Percentiles rank a stretch among this genome's conserved stretches.
Conservation (phyloP, 2,888 invertebrate species). For the Drosophila meridiana region DNA sequence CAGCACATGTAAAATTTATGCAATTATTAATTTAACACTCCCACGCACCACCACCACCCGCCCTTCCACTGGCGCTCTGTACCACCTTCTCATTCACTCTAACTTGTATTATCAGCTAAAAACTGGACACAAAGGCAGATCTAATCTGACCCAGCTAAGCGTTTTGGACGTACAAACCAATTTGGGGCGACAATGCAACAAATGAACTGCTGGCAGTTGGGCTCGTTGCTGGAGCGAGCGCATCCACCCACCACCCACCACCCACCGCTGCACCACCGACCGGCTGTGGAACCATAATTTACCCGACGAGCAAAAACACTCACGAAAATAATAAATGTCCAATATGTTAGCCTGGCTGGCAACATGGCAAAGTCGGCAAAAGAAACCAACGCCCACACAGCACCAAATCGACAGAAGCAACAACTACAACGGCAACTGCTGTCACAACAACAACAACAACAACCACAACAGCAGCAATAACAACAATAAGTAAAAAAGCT, state of each 20-base stretch:
- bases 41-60: slow-evolving; percentile 37
- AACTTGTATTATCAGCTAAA: slow-evolving; percentile 27
- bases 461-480: slow-evolving; percentile 38
- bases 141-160: slow-evolving; percentile 61
- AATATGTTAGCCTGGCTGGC: slow-evolving; percentile 74
- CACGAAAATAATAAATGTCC: slow-evolving; percentile 81
- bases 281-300: slow-evolving; percentile 64
- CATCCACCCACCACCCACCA: background rate
- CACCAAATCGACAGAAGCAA: slow-evolving; percentile 59
- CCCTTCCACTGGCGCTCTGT: background rate
- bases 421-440: slow-evolving; percentile 29
- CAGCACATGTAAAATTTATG: slow-evolving; percentile 85
- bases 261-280: slow-evolving; percentile 1
- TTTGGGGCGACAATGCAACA: slow-evolving; percentile 66
- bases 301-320: slow-evolving; percentile 79
- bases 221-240: slow-evolving; percentile 1
- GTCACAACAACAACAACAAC: slow-evolving; percentile 32
- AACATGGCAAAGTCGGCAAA: slow-evolving; percentile 62
- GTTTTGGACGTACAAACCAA: slow-evolving; percentile 50
- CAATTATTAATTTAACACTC: slow-evolving; percentile 85
- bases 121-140: slow-evolving; percentile 51
- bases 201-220: slow-evolving; percentile 45
- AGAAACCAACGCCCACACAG: slow-evolving; percentile 56
- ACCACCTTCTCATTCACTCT: background rate
- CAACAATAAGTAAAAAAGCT: slow-evolving; percentile 53